Percentiles rank a stretch among this genome's conserved stretches.
Evolutionary conservation across 2,888 invertebrate genomes (phyloP).

Genomic region (Mycogona germanica): DNA sequence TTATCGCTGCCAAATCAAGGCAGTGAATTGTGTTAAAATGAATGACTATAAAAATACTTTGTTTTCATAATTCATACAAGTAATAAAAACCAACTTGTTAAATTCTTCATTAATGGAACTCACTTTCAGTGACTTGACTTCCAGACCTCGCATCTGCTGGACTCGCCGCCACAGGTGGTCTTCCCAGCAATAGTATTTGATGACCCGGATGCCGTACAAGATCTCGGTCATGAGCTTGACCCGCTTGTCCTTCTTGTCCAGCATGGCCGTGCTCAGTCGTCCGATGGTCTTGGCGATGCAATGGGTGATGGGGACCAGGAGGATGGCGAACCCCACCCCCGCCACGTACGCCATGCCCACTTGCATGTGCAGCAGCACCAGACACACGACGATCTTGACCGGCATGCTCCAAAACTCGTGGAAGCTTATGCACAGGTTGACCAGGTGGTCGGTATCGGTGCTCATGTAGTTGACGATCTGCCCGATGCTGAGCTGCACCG

Average conservation of each 20-base stretch:
- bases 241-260: slow-evolving; percentile 80
- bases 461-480: slow-evolving; percentile 95
- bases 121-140: slow-evolving; percentile 58
- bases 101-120: not conserved
- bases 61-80: too few species aligned
- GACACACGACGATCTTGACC: slow-evolving; percentile 66
- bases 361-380: slow-evolving; percentile 73
- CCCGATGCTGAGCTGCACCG: slow-evolving; percentile 48
- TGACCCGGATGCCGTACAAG: slow-evolving; percentile 70
- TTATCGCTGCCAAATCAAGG: too few species aligned
- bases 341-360: slow-evolving; percentile 84
- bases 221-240: slow-evolving; percentile 75
- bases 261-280: slow-evolving; percentile 64
- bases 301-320: slow-evolving; percentile 88
- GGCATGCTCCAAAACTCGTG: slow-evolving; percentile 97
- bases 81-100: too few species aligned
- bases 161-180: slow-evolving; percentile 56
- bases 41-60: too few species aligned
- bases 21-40: too few species aligned
- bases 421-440: slow-evolving; percentile 91
- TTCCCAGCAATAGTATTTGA: slow-evolving; percentile 93
- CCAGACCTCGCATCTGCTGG: slow-evolving; percentile 43
- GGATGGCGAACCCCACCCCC: slow-evolving; percentile 69
- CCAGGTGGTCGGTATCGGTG: slow-evolving; percentile 87
- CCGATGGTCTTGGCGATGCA: slow-evolving; percentile 80